Base-by-base conservation (phyloP, 1,140 invertebrate species). In the Drosophila elegans region DNA sequence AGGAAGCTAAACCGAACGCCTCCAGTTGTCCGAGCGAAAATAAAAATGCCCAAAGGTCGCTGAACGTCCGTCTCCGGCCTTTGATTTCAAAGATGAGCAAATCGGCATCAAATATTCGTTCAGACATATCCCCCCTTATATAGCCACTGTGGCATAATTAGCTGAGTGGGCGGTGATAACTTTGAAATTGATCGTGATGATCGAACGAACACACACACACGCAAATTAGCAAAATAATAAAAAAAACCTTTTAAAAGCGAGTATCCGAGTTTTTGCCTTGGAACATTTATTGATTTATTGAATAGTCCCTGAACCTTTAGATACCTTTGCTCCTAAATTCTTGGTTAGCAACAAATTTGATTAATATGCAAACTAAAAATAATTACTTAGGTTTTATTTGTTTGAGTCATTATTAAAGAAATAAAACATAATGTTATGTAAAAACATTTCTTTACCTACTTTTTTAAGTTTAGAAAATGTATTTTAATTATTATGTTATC, bases 61-160 rank as follows among this genome's bases (percentile, higher is more conserved):
- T 88, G 84, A 82, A 83, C 83, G 79, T 63, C 60, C 51, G 84
- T 74, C 75, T 76, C 59, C 60, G 48, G 56, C 60, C 51, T 63
- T 63, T 64, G 73, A 56, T 69, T 60, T 52, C 49, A 56, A 51
- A 76, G 73, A 76, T 76, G 73, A 67, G 62, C 53, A 68, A 61
- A 52, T 63, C 34, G 32, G 29, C 63, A 66, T 42, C 53, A 55
- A 44, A 48, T 53, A 60, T 49, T 39, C 39, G 41, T 46, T 36
- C 53, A 54, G 34, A 34, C 54, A 62, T 46, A 77, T 41, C 29
- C n/a, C 45, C 49, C 69, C 75, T 62, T 83, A 82, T 68, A 71
- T 49, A 36, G 67, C 27, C 16, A 38, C 44, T 69, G 67, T 56
- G 67, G 66, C 61, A 68, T 68, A 68, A 68, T 68, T 68, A 68